phyloP scores from a whole-genome alignment of 2,888 invertebrate species.

The Leuctra nigra region DNA sequence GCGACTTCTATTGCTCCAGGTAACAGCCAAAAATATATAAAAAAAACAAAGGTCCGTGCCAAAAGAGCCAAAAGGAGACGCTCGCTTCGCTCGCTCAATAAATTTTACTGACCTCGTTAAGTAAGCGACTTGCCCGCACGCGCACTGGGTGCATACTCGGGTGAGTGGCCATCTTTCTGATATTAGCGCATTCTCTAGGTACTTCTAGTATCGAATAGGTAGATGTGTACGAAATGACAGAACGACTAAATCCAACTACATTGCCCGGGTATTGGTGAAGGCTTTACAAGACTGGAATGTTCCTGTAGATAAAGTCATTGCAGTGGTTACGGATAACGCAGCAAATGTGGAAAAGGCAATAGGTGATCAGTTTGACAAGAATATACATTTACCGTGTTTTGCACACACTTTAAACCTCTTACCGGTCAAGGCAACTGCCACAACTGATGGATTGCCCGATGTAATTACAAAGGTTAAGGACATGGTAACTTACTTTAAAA shows the following conservation, averaged over 20 bases:
- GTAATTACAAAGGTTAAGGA: constrained; percentile 28
- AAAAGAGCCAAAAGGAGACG: too few relatives aligned
- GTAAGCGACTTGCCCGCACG: too few relatives aligned
- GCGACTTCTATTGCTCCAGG: too few relatives aligned
- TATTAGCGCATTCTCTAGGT: too few relatives aligned
- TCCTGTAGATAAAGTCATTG: constrained; percentile 23
- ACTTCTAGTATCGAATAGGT: too few relatives aligned
- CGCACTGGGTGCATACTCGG: too few relatives aligned
- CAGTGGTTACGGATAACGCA: constrained; percentile 30
- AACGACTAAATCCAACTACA: not conserved
- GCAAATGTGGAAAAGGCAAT: constrained; percentile 30
- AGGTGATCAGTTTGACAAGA: constrained; percentile 26
- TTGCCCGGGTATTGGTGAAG: not conserved
- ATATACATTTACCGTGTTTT: constrained; percentile 29
- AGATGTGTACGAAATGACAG: not conserved
- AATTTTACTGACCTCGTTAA: too few relatives aligned
- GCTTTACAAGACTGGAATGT: constrained; percentile 28
- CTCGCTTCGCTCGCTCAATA: too few relatives aligned
- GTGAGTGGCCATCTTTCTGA: too few relatives aligned
- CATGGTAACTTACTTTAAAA: constrained; percentile 31
- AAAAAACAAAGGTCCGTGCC: too few relatives aligned
- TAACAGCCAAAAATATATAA: too few relatives aligned
- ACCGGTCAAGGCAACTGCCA: constrained; percentile 23
- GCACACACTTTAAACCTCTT: constrained; percentile 31
- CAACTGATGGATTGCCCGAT: constrained; percentile 21